phyloP scores from a whole-genome alignment of 1,140 invertebrate species.

The Magallana ariakensis region DNA sequence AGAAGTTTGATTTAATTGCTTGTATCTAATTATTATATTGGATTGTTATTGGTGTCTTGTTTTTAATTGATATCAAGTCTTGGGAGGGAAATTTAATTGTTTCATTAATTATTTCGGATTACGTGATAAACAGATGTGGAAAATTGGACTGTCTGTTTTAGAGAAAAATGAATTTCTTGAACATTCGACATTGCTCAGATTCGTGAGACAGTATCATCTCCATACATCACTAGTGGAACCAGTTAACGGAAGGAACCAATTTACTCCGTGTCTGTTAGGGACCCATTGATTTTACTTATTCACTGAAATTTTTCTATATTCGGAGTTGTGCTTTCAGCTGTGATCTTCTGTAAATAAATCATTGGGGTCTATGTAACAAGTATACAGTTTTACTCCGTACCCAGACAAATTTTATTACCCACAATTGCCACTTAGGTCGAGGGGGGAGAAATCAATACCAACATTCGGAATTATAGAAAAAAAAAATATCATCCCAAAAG shows the following conservation, averaged over 20 bases:
- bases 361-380: background rate
- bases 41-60: too few relatives aligned
- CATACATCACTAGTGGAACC: background rate
- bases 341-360: conserved; percentile 15
- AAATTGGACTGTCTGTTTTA: too few relatives aligned
- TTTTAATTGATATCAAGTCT: too few relatives aligned
- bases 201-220: too few relatives aligned
- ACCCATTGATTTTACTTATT: conserved; percentile 5
- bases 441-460: background rate
- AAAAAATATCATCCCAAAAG: background rate
- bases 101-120: too few relatives aligned
- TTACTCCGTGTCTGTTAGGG: background rate
- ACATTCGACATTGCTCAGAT: too few relatives aligned
- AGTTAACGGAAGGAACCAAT: background rate
- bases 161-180: too few relatives aligned
- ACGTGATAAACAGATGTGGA: too few relatives aligned
- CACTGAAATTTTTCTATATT: conserved; percentile 15
- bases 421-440: background rate
- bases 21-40: too few relatives aligned
- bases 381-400: conserved; percentile 6
- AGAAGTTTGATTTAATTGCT: too few relatives aligned
- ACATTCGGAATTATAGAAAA: background rate
- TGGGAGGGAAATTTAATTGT: too few relatives aligned
- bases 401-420: conserved; percentile 34
- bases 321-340: background rate